These are phyloP conservation scores for Odobenus rosmarus DNA, from an alignment of 2,113 vertebrate species.

Conservation along the genomic window DNA sequence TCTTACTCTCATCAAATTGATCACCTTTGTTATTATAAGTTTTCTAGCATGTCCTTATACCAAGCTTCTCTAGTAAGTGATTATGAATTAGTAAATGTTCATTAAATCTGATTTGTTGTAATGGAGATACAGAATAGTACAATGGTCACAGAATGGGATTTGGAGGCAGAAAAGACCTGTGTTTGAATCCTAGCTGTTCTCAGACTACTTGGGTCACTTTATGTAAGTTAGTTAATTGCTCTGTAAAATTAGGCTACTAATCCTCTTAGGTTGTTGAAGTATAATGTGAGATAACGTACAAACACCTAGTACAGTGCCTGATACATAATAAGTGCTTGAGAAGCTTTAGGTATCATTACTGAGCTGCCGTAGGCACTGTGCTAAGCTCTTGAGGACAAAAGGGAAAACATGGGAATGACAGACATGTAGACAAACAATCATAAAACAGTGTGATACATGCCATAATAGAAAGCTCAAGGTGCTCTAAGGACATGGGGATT, in stretches of 20 bases:
- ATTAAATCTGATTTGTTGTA: background rate
- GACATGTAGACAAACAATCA: background rate
- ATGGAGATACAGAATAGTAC: background rate
- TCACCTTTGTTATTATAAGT: slow-evolving; percentile 3
- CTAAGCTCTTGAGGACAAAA: background rate
- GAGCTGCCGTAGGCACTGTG: background rate
- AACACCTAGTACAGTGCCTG: background rate
- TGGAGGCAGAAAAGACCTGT: background rate
- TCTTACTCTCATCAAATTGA: background rate
- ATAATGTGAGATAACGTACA: background rate
- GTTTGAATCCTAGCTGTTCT: background rate
- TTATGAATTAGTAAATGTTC: background rate
- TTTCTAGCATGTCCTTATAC: background rate
- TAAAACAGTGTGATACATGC: background rate
- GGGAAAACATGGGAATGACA: background rate
- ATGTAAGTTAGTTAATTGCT: background rate
- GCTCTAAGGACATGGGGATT: background rate
- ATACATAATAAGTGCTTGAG: background rate
- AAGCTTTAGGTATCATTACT: background rate
- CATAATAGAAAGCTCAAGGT: background rate
- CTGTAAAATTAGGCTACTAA: background rate
- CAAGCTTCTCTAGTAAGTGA: background rate
- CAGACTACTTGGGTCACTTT: background rate
- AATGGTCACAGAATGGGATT: background rate
- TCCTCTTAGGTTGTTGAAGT: background rate